These are phyloP conservation scores for Leptatherina wallacei DNA, from an alignment of 2,797 vertebrate genomes.

Conservation along the genomic window DNA sequence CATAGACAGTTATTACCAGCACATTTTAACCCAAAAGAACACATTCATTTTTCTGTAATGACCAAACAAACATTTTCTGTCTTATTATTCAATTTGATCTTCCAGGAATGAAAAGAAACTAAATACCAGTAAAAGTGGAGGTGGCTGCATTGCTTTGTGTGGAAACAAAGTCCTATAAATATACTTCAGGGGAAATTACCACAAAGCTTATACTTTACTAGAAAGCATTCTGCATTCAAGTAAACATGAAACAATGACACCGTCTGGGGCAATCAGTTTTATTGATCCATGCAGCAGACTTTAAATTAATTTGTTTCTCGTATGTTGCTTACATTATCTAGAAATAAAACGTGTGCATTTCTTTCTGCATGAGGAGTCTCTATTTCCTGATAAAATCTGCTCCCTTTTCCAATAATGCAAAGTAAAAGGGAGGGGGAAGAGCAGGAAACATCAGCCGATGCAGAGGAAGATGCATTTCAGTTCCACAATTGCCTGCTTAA, in stretches of 20 bases:
- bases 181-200: constrained; percentile 21
- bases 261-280: background rate
- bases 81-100: background rate
- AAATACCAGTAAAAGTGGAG: constrained; percentile 1
- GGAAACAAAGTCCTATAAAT: constrained; percentile 4
- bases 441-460: constrained; percentile 64
- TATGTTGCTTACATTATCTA: background rate
- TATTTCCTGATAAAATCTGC: constrained; percentile 55
- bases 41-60: constrained; percentile 29
- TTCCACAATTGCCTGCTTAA: constrained; percentile 55
- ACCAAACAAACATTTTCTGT: constrained; percentile 9
- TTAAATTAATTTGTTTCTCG: constrained; percentile 24
- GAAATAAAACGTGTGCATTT: constrained; percentile 32
- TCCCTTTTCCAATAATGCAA: constrained; percentile 59
- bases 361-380: constrained; percentile 25
- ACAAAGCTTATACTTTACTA: constrained; percentile 30
- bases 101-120: constrained; percentile 16
- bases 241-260: constrained; percentile 12
- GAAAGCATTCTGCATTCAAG: constrained; percentile 5
- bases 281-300: background rate
- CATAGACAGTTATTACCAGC: constrained; percentile 6
- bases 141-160: constrained; percentile 9
- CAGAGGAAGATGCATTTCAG: constrained; percentile 56
- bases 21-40: constrained; percentile 8
- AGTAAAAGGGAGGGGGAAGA: constrained; percentile 29